Conservation (phyloP, 2,888 invertebrate species). For the Epirrita christyi region DNA sequence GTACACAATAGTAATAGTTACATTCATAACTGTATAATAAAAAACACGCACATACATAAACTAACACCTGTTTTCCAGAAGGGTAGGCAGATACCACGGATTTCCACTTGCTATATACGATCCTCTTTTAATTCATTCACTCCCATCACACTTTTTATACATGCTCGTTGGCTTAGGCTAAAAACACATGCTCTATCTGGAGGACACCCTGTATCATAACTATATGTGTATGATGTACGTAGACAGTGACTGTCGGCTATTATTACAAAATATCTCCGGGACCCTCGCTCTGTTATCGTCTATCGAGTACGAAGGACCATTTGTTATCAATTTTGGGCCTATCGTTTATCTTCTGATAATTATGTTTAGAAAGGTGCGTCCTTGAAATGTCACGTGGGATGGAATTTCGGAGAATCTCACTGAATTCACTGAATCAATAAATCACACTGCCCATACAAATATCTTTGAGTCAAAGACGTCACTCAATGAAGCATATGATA, state of each 20-base stretch:
- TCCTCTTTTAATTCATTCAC: no score
- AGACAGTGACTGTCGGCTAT: slow-evolving; percentile 21
- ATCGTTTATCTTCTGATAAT: slow-evolving; percentile 37
- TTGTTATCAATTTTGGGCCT: slow-evolving; percentile 37
- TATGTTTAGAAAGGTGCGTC: slow-evolving; percentile 31
- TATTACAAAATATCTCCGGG: slow-evolving; percentile 22
- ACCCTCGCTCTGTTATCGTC: slow-evolving; percentile 16
- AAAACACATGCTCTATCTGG: no score
- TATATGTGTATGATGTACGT: slow-evolving; percentile 2
- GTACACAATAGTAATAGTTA: no score
- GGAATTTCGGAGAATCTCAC: slow-evolving; percentile 19
- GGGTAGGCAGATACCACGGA: no score
- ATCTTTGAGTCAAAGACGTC: no score
- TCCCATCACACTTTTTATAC: no score
- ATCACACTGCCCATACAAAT: background rate
- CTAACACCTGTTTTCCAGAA: no score
- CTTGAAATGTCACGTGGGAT: slow-evolving; percentile 32
- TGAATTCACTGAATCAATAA: slow-evolving; percentile 5
- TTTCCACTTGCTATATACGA: no score
- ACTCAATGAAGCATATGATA: no score
- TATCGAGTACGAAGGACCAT: slow-evolving; percentile 31
- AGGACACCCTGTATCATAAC: slow-evolving; percentile 9
- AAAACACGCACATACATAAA: no score
- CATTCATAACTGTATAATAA: no score
- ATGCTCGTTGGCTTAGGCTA: no score